Evolutionary conservation across 2,113 vertebrate species (phyloP).

Genomic region (Bambusicola thoracicus): DNA sequence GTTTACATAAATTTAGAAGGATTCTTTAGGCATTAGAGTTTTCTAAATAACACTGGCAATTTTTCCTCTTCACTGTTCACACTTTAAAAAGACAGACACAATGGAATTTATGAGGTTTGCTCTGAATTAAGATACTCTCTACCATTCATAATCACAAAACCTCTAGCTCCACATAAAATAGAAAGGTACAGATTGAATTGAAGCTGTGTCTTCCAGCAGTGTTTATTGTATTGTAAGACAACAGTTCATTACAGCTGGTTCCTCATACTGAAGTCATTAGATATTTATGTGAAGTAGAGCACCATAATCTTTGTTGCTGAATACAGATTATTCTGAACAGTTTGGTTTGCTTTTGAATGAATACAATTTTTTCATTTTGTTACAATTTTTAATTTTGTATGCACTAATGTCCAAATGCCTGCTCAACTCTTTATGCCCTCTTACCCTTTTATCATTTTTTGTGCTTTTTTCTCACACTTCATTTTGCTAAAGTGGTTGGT

Average conservation of each 20-base stretch:
- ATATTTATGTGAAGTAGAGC: conserved; percentile 46
- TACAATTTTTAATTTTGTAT: conserved; percentile 60
- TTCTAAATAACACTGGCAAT: background rate
- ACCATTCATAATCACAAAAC: conserved; percentile 1
- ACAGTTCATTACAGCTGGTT: conserved; percentile 38
- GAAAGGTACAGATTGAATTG: conserved; percentile 10
- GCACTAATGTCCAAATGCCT: background rate
- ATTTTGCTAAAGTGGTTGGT: conserved; percentile 22
- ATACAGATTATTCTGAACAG: conserved; percentile 14
- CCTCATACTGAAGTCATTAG: conserved; percentile 33
- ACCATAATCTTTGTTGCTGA: conserved; percentile 50
- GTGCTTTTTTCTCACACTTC: background rate
- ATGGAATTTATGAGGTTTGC: background rate
- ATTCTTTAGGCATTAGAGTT: background rate
- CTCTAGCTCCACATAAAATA: background rate
- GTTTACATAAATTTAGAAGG: background rate
- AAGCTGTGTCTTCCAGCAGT: background rate
- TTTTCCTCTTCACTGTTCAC: background rate
- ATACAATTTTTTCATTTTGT: background rate
- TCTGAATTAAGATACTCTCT: background rate
- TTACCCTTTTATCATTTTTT: background rate
- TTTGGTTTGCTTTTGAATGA: conserved; percentile 47
- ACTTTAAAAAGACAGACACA: background rate
- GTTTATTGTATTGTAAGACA: conserved; percentile 60
- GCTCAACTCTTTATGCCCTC: conserved; percentile 32